Evolutionary conservation across 2,888 invertebrate species (phyloP).

Genomic region (Mylabris sibirica): DNA sequence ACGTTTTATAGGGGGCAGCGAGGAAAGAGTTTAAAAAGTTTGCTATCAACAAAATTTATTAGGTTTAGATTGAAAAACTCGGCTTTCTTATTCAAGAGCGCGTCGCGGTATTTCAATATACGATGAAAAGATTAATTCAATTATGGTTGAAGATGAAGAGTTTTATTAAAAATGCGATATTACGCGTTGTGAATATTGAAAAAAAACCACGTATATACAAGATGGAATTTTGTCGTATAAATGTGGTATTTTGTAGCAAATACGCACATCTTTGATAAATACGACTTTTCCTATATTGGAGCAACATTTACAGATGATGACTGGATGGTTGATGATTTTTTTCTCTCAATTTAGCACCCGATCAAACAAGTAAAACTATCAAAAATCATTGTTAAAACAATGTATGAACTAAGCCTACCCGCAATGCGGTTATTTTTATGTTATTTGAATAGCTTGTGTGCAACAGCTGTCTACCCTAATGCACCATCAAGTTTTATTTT

Average conservation of each 20-base stretch:
- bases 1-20: too few species aligned
- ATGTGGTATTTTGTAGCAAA: too few species aligned
- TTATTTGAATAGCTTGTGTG: constrained; percentile 37
- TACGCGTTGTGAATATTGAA: constrained; percentile 14
- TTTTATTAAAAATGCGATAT: constrained; percentile 24
- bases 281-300: too few species aligned
- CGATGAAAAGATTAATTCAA: constrained; percentile 31
- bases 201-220: not conserved
- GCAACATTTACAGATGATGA: not conserved
- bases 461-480: constrained; percentile 41
- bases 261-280: too few species aligned
- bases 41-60: constrained; percentile 8
- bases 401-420: constrained; percentile 37
- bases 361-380: constrained; percentile 8
- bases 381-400: constrained; percentile 45
- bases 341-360: not conserved
- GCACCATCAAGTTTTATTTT: constrained; percentile 25
- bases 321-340: not conserved
- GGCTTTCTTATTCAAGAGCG: constrained; percentile 17
- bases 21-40: not conserved
- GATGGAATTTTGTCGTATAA: not conserved
- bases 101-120: constrained; percentile 23
- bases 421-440: constrained; percentile 43
- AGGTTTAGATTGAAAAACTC: not conserved
- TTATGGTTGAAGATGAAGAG: constrained; percentile 19